Evolutionary conservation across 2,113 vertebrate species (phyloP), one percentile per base, ranked within the genome.

Genomic region (Galemys pyrenaicus): DNA sequence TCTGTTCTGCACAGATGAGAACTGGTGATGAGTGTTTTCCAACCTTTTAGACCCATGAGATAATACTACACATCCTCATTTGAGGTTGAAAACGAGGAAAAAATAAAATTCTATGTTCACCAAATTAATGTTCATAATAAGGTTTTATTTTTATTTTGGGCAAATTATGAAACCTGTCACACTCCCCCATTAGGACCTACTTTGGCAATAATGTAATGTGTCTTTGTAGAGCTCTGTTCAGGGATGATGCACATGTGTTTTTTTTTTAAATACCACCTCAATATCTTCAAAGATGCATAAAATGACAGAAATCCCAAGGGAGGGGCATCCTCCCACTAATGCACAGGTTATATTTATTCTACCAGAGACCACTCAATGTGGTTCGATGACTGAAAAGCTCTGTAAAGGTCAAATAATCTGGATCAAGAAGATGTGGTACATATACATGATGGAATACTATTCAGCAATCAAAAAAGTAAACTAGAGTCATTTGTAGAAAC

Each of bases 311-410:
- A 64, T 84, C 54, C 62, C 1, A 10, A 49, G 15, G 62, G 49
- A 85, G 56, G 39, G 68, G 24, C 41, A 64, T 46, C 74, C 71
- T 4, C 17, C 44, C 49, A 35, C 65, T 75, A 83, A 70, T n/a
- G 60, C n/a, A 46, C 49, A 92, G 37, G 41, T 90, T 92, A 65
- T 68, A 49, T 85, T 95, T 49, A 85, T 82, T 54, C n/a, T 85
- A 51, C 32, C 80, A 84, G 44, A 24, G 15, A 20, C 8, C 41
- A 32, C 68, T 95, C 81, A 82, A 5, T 68, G 26, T 68, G 51
- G 28, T 68, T 79, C 22, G 12, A 41, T 82, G 60, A 39, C 85
- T 56, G 67, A 54, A 75, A 88, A 95, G 89, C 91, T 74, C 81
- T 51, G 49, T 64, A 73, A 88, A 84, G 17, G 30, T 82, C 49